phyloP scores from a whole-genome alignment of 2,888 invertebrate species.

The Xanthorhoe spadicearia region DNA sequence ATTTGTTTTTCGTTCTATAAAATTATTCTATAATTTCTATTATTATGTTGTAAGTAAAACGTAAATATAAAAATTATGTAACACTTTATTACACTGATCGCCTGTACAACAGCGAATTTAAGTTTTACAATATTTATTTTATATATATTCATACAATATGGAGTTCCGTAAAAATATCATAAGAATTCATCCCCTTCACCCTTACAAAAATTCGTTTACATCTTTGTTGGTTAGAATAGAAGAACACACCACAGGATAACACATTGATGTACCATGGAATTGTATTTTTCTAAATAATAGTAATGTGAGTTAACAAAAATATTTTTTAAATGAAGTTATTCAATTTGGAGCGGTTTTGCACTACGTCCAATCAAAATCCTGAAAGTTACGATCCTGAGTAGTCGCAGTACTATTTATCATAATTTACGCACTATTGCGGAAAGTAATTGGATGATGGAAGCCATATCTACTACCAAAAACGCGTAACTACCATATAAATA shows the following conservation, averaged over 20 bases:
- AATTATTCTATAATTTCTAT: too few species aligned
- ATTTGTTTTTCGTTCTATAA: constrained; percentile 9
- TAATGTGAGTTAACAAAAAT: background rate
- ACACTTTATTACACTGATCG: constrained; percentile 75
- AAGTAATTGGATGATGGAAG: too few species aligned
- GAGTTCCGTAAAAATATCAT: constrained; percentile 59
- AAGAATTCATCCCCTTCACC: constrained; percentile 64
- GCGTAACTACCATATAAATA: too few species aligned
- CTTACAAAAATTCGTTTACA: constrained; percentile 15
- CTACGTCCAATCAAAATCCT: too few species aligned
- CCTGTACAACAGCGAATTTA: constrained; percentile 70
- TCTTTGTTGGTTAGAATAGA: background rate
- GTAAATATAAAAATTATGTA: constrained; percentile 65
- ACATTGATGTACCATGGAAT: background rate
- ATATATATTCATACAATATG: constrained; percentile 48
- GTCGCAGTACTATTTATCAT: too few species aligned
- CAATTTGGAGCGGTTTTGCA: too few species aligned
- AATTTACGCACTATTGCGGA: too few species aligned
- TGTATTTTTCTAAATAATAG: background rate
- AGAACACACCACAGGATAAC: background rate
- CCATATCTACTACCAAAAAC: too few species aligned
- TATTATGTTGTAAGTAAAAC: constrained; percentile 42
- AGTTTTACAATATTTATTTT: constrained; percentile 57
- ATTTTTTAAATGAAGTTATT: too few species aligned
- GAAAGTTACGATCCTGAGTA: too few species aligned